Conservation (phyloP, 2,113 vertebrate species). For the Laterallus jamaicensis region DNA sequence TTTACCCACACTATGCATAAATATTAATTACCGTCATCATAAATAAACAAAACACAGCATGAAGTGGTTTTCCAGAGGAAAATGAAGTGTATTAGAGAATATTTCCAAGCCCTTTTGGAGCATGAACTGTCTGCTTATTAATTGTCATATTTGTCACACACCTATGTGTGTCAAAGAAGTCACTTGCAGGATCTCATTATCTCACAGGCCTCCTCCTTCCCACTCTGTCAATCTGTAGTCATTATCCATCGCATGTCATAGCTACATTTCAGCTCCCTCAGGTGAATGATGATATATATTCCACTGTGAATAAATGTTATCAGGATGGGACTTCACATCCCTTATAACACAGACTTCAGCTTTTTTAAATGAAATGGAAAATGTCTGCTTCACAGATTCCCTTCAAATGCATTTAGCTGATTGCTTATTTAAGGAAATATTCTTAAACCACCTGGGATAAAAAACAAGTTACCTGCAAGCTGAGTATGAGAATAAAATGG, state of each 20-base stretch:
- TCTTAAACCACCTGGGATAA: not conserved
- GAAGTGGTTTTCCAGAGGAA: not conserved
- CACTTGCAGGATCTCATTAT: not conserved
- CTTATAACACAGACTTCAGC: fast-evolving
- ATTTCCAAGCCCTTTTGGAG: not conserved
- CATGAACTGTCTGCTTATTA: not conserved
- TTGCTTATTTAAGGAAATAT: not conserved
- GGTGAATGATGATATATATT: not conserved
- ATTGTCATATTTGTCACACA: not conserved
- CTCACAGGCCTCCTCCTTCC: not conserved
- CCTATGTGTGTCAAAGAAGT: not conserved
- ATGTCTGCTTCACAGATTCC: not conserved
- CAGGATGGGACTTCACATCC: not conserved
- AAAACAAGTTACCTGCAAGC: not conserved
- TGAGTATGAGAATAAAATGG: not conserved
- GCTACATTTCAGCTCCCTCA: not conserved
- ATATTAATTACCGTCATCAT: not conserved
- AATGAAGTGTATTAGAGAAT: not conserved
- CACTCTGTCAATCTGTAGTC: not conserved
- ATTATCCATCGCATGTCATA: not conserved
- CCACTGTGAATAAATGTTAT: not conserved
- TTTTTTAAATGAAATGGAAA: not conserved
- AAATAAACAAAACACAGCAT: not conserved
- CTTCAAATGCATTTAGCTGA: not conserved
- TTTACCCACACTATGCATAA: not conserved